Evolutionary conservation across 2,888 invertebrate species (phyloP), one percentile per base, ranked within the genome.

Genomic region (Deilephila porcellus): DNA sequence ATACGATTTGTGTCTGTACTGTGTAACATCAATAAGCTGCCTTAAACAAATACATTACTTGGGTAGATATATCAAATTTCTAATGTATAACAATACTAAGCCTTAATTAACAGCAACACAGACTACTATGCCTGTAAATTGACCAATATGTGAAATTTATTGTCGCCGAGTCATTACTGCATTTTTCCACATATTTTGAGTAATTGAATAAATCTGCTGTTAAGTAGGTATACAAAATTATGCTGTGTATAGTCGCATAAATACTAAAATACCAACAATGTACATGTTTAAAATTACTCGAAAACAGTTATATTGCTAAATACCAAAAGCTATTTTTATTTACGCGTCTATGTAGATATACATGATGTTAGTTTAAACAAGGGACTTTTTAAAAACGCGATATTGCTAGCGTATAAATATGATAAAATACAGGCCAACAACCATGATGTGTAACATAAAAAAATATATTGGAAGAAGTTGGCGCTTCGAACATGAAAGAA

Each of bases 131-230:
- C 20, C 52, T 67, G 73, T 70, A 60, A 73, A 52, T 67, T 75
- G 74, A 75, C 75, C 74, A 77, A 79, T 79, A 79, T 78, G 80
- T 74, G 74, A 80, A 77, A 74, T 73, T 83, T 84, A 84, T 84
- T 84, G 85, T 84, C 82, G 76, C 76, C 20, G 76, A 75, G 56
- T 71, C 34, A 37, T 76, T 62, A 34, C 45, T 45, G 70, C 17
- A 72, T 32, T 20, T n/a, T 67, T 67, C 25, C 20, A 64, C 37
- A 45, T 64, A 64, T 45, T 52, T 52, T 52, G 20, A 52, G 20
- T 52, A 25, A 52, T 25, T 67, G 17, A 52, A 67, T 64, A 60
- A 60, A 25, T n/a, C 34, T 19, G 52, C 52, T 67, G 52, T 64
- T 67, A 14, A 45, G 64, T 52, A 20, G n/a, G 17, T 45, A 52